A percentile compares a stretch with the other conserved stretches of the same genome.
phyloP scores from a whole-genome alignment of 2,113 vertebrate species.

The Myocastor coypus region DNA sequence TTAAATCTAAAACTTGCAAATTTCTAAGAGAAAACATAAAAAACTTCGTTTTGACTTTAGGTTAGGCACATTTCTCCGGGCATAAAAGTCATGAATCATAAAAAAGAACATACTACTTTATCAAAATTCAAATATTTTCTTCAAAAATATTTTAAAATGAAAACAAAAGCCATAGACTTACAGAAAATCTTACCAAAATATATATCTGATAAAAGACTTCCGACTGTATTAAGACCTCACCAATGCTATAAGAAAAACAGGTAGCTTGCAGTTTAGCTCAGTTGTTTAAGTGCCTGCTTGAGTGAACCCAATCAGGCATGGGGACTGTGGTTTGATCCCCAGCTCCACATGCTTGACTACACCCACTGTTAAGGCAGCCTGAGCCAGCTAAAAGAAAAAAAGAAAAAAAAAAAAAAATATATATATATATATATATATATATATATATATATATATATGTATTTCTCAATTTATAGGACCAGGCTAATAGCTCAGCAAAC shows the following conservation, averaged over 20 bases:
- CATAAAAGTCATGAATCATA: background rate
- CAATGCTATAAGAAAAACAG: background rate
- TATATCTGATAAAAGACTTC: background rate
- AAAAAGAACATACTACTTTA: background rate
- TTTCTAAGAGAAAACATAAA: background rate
- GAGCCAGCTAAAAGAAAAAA: too few species aligned
- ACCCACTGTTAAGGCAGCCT: too few species aligned
- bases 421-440: too few species aligned
- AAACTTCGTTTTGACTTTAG: background rate
- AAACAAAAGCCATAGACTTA: background rate
- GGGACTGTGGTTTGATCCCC: too few species aligned
- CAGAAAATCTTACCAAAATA: background rate
- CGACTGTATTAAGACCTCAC: background rate
- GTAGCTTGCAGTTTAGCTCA: too few species aligned
- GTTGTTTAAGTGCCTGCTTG: too few species aligned
- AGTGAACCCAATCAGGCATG: too few species aligned
- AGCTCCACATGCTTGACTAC: too few species aligned
- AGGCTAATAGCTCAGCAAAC: too few species aligned
- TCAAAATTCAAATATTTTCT: slow-evolving; percentile 16
- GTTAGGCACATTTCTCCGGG: background rate
- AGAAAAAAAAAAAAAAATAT: too few species aligned
- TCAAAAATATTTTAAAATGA: background rate
- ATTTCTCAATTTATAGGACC: too few species aligned
- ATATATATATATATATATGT: too few species aligned
- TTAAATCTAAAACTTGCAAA: background rate